phyloP scores from a whole-genome alignment of 2,797 vertebrate genomes.

The Corythornis leucogaster region DNA sequence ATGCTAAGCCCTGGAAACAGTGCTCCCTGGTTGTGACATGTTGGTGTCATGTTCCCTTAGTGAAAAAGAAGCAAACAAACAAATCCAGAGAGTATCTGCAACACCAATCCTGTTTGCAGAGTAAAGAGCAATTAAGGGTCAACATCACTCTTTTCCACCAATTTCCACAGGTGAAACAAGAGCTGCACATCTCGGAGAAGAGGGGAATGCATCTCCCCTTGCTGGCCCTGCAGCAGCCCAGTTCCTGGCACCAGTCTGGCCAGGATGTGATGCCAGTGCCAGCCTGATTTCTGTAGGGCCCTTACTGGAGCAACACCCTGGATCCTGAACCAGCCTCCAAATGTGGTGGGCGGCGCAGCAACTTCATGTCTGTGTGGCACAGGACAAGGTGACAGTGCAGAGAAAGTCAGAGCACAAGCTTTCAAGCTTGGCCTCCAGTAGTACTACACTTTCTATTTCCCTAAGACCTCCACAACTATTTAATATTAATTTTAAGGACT shows the following conservation, averaged over 20 bases:
- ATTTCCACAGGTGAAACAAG: not conserved
- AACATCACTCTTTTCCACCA: not conserved
- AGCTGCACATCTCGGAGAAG: not conserved
- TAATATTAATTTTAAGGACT: not conserved
- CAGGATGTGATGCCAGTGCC: not conserved
- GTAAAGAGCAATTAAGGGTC: not conserved
- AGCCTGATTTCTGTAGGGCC: accelerated
- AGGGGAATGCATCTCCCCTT: not conserved
- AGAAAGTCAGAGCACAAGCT: not conserved
- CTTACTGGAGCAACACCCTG: not conserved
- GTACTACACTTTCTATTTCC: not conserved
- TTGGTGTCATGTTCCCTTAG: not conserved
- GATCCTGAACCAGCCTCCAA: not conserved
- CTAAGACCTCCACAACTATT: not conserved
- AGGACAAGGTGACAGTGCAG: accelerated
- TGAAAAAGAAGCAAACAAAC: not conserved
- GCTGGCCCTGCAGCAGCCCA: accelerated
- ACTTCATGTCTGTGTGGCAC: not conserved
- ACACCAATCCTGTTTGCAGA: not conserved
- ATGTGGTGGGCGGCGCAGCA: accelerated
- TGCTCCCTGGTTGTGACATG: not conserved
- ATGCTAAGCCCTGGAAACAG: not conserved
- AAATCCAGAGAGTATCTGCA: not conserved
- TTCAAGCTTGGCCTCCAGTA: not conserved
- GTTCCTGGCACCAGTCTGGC: not conserved